These are phyloP conservation scores for Urocyon cinereoargenteus DNA, from an alignment of 2,797 vertebrate species.

Conservation along the genomic window DNA sequence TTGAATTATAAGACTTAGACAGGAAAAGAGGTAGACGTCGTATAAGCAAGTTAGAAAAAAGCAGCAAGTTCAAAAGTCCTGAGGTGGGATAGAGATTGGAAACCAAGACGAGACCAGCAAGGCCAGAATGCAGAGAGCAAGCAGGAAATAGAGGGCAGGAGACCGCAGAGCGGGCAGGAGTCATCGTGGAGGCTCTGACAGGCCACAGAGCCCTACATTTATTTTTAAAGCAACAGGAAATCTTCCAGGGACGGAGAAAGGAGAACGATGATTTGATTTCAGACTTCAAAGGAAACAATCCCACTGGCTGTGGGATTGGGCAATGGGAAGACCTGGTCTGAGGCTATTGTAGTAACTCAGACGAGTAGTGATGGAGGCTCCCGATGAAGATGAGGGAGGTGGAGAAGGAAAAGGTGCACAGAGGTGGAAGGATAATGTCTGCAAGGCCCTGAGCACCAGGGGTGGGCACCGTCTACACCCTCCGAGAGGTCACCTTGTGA, in stretches of 20 bases:
- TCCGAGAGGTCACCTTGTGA: neutral
- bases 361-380: neutral
- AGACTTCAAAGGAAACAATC: neutral
- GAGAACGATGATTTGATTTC: neutral
- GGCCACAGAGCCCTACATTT: neutral
- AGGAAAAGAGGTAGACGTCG: neutral
- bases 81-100: neutral
- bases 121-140: neutral
- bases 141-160: neutral
- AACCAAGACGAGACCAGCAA: neutral
- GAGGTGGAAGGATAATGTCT: neutral
- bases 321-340: neutral
- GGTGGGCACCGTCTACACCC: too few relatives aligned
- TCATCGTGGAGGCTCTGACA: neutral
- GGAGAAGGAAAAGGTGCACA: fast-evolving
- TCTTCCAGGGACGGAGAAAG: neutral
- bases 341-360: neutral
- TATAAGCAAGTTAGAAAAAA: neutral
- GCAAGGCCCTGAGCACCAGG: fast-evolving
- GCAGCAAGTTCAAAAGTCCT: neutral
- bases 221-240: conserved; percentile 1
- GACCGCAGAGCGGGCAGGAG: neutral
- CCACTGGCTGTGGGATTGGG: neutral
- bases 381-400: neutral
- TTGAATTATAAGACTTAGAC: neutral